Evolutionary conservation across 1,140 invertebrate genomes (phyloP), one percentile per base, ranked within the genome.

Genomic region (Lordiphosa collinella): DNA sequence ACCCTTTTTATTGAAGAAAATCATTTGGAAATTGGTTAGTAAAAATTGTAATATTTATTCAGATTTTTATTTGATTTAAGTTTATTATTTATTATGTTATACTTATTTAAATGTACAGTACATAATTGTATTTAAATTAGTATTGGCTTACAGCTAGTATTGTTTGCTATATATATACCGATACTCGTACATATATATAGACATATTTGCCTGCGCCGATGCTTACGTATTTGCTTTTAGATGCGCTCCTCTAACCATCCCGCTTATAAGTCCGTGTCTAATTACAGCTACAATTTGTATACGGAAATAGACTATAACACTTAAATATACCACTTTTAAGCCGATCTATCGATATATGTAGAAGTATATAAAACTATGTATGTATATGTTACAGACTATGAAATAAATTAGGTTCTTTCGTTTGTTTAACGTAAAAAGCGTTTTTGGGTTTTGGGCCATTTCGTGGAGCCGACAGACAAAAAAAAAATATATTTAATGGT

Each of bases 371-470:
- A 29, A 35, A 13, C 14, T 66, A 49, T 37, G 29, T 31, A 9
- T 44, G 12, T 75, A 25, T 80, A 76, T 76, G 31, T 71, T 82
- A 80, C 76, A 80, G 32, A 46, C 66, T 82, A 80, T 65, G 29
- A 80, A 66, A 80, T 80, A 80, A 80, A 76, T 80, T 76, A 80
- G 44, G 61, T 82, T 75, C 38, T 50, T 75, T 70, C 43, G 75
- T 73, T 73, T 61, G 53, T 67, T 82, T 57, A 71, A 71, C 66
- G 52, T 76, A 63, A 80, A 70, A 80, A 84, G 71, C 67, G 44
- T 64, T 60, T 60, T 56, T 43, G 38, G 65, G 36, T 14, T 41
- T 18, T 14, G 52, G 47, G 50, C 60, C 41, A 51, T 57, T 71
- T 54, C n/a, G 25, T 40, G 53, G 50, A 62, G 51, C 55, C 48